phyloP scores from a whole-genome alignment of 2,888 invertebrate genomes.

The Dasypolia templi region DNA sequence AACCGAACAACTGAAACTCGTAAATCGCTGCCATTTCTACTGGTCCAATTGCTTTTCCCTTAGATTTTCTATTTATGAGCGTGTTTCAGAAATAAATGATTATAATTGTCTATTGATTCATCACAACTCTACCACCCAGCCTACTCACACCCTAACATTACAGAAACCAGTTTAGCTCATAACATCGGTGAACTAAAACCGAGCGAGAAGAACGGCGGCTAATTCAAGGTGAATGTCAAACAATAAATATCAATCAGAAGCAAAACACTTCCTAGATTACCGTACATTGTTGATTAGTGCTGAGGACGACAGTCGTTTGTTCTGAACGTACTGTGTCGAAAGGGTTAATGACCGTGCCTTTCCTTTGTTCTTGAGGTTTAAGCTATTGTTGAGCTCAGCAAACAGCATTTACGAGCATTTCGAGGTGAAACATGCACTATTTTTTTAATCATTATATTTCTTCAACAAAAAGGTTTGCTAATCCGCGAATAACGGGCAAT shows the following conservation, averaged over 20 bases:
- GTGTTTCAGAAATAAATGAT: neutral
- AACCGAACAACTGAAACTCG: neutral
- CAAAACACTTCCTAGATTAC: constrained; percentile 64
- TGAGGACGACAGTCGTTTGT: constrained; percentile 56
- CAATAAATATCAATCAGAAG: constrained; percentile 59
- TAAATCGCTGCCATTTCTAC: neutral
- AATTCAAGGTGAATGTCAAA: constrained; percentile 77
- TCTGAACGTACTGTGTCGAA: constrained; percentile 46
- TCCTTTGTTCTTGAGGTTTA: constrained; percentile 66
- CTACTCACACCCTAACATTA: constrained; percentile 44
- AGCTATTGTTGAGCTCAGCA: constrained; percentile 29
- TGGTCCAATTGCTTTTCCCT: neutral
- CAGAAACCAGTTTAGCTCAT: constrained; percentile 60
- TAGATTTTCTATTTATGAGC: neutral
- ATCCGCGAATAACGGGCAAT: no score
- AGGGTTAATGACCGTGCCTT: constrained; percentile 70
- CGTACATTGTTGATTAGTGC: constrained; percentile 58
- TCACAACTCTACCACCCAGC: neutral
- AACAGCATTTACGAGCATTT: neutral
- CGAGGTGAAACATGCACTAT: constrained; percentile 3
- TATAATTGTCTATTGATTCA: neutral
- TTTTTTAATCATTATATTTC: no score
- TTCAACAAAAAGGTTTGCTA: no score
- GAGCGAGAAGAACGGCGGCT: constrained; percentile 67
- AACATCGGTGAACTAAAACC: constrained; percentile 71